A percentile compares a stretch with the other conserved stretches of the same genome.
These are phyloP conservation scores for Pachyseris speciosa DNA, from an alignment of 64 coral and sea anemone species.

Conservation along the genomic window DNA sequence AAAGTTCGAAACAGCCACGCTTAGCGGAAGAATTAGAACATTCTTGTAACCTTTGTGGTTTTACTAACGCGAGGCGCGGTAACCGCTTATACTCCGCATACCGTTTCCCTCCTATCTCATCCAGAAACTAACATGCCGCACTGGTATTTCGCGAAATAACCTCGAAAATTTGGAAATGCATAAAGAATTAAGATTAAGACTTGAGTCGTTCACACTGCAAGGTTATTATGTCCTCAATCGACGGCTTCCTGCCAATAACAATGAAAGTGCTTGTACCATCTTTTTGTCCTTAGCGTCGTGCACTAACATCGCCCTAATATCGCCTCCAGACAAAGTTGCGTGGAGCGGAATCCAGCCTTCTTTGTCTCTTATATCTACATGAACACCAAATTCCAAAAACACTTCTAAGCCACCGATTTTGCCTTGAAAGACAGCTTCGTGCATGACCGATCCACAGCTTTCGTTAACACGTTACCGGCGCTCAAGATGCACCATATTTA, in stretches of 20 bases:
- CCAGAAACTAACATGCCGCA: no score
- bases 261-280: slow-evolving; percentile 50
- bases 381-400: slow-evolving; percentile 76
- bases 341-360: slow-evolving; percentile 89
- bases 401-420: slow-evolving; percentile 71
- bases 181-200: no score
- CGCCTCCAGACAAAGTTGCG: slow-evolving; percentile 80
- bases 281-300: slow-evolving; percentile 55
- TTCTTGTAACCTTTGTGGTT: no score
- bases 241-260: neutral
- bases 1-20: no score
- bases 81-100: no score
- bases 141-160: no score
- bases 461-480: slow-evolving; percentile 65
- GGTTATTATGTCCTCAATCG: neutral
- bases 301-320: slow-evolving; percentile 58
- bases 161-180: no score
- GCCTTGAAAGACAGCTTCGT: slow-evolving; percentile 87
- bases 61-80: no score
- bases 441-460: slow-evolving; percentile 79
- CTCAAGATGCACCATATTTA: slow-evolving; percentile 70
- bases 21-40: no score
- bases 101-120: no score
- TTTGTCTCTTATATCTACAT: slow-evolving; percentile 67
- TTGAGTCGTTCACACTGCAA: no score